Percentiles rank a stretch among this genome's conserved stretches.
Evolutionary conservation across 23 tunicate species (phyloP).

Genomic region (Diplosoma virens): DNA sequence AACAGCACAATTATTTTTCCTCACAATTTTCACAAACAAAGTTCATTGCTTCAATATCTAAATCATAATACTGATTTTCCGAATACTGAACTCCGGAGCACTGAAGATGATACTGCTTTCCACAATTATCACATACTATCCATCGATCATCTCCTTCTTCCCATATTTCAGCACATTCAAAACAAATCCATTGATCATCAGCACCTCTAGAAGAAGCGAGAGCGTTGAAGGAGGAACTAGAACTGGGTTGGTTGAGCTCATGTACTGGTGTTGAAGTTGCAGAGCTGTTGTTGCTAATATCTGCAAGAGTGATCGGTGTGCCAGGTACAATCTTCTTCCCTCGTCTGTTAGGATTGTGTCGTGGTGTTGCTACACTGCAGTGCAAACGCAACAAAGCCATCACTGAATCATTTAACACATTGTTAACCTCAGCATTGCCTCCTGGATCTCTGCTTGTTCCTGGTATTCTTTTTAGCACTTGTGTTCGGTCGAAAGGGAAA

Average conservation of each 20-base stretch:
- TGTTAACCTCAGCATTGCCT: background rate
- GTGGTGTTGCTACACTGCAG: background rate
- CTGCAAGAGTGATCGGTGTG: slow-evolving; percentile 19
- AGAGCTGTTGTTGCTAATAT: too few relatives aligned
- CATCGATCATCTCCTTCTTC: slow-evolving; percentile 22
- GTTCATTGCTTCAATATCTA: background rate
- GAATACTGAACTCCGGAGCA: background rate
- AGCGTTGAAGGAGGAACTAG: background rate
- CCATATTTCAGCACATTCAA: background rate
- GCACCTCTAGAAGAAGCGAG: background rate
- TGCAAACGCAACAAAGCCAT: slow-evolving; percentile 6
- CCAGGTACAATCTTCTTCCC: slow-evolving; percentile 7
- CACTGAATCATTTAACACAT: slow-evolving; percentile 9
- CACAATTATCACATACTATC: slow-evolving; percentile 10
- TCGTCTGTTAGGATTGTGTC: background rate
- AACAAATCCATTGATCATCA: slow-evolving; percentile 7
- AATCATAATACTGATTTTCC: background rate
- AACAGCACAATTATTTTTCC: too few relatives aligned
- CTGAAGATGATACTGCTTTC: slow-evolving; percentile 18
- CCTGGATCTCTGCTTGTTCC: too few relatives aligned
- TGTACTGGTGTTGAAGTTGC: too few relatives aligned
- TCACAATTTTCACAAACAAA: too few relatives aligned
- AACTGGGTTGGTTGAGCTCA: background rate
- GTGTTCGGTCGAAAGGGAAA: too few relatives aligned
- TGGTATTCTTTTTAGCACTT: too few relatives aligned